Percentiles rank a stretch among this genome's conserved stretches.
Conservation (phyloP, 2,113 vertebrate species). For the Monarcha castaneiventris region DNA sequence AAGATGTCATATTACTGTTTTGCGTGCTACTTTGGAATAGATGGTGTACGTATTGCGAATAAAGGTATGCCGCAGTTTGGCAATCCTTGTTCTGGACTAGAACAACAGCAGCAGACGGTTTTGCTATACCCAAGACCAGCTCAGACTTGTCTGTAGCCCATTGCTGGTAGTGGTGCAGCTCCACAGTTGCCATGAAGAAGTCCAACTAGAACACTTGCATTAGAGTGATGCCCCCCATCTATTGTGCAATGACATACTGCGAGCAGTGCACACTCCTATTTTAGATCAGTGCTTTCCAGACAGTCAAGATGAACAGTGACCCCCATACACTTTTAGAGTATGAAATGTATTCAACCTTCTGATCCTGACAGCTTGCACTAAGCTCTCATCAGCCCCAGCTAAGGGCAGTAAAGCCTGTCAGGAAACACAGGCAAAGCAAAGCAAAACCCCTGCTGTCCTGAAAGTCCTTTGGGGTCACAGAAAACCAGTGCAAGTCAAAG, state of each 20-base stretch:
- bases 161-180: neutral
- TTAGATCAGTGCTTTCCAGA: neutral
- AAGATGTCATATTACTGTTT: neutral
- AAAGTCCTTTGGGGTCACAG: neutral
- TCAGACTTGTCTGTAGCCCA: neutral
- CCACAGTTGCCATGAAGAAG: neutral
- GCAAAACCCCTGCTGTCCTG: neutral
- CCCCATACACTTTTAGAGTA: neutral
- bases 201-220: neutral
- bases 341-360: neutral
- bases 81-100: neutral
- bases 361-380: neutral
- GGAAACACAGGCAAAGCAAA: neutral
- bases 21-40: neutral
- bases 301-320: neutral
- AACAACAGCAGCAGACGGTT: neutral
- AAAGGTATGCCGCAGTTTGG: neutral
- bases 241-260: neutral
- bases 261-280: neutral
- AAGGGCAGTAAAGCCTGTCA: neutral
- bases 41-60: neutral
- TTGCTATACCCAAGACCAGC: neutral
- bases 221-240: neutral
- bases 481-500: neutral
- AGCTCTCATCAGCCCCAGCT: neutral